A percentile compares a stretch with the other conserved stretches of the same genome.
Conservation (phyloP, 1,140 invertebrate genomes). For the Cheumatopsyche charites region DNA sequence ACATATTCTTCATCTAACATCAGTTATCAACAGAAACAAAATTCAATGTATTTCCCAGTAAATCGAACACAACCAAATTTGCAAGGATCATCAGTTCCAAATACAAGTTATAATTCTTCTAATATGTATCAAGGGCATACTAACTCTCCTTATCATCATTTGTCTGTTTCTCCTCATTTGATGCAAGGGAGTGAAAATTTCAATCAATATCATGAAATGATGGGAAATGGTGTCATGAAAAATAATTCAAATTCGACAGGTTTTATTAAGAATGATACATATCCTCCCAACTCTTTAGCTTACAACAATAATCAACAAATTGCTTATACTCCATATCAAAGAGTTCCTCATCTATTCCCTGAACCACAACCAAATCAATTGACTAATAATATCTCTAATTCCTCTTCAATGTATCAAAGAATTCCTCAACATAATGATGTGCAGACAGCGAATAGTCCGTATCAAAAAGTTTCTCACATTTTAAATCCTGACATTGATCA, state of each 20-base stretch:
- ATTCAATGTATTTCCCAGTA: constrained; percentile 47
- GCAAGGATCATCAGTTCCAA: constrained; percentile 18
- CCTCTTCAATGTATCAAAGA: constrained; percentile 41
- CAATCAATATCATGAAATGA: constrained; percentile 38
- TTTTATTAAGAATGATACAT: constrained; percentile 37
- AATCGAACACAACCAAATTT: constrained; percentile 44
- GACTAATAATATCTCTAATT: constrained; percentile 18
- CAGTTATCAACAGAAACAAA: constrained; percentile 46
- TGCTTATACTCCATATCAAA: constrained; percentile 50
- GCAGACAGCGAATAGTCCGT: constrained; percentile 27
- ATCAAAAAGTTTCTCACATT: constrained; percentile 43
- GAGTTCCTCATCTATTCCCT: constrained; percentile 49
- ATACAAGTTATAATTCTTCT: constrained; percentile 32
- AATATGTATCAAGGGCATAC: constrained; percentile 3
- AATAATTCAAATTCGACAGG: constrained; percentile 28
- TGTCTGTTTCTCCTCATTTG: constrained; percentile 57
- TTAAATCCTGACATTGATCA: constrained; percentile 35
- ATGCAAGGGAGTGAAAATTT: constrained; percentile 51
- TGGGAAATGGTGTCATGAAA: constrained; percentile 40
- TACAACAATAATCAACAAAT: constrained; percentile 31
- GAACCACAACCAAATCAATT: constrained; percentile 30
- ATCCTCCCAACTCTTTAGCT: constrained; percentile 20
- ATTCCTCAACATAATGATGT: constrained; percentile 40
- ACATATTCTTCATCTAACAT: constrained; percentile 34
- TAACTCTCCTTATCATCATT: constrained; percentile 57